Base-by-base conservation (phyloP, 2,888 invertebrate genomes). In the Heliconius aoede region DNA sequence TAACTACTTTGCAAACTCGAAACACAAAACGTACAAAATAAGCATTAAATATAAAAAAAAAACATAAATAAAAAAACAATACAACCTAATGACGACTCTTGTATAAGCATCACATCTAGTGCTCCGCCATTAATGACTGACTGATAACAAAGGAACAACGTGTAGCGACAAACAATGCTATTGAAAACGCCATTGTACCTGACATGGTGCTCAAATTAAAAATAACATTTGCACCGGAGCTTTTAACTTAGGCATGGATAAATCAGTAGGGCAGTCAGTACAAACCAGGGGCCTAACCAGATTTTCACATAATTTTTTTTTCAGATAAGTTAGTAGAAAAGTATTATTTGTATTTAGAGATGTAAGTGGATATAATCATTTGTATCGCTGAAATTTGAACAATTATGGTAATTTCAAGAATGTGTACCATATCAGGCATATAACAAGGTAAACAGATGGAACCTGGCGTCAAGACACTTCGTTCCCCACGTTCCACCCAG, bases 121-220 rank as follows among this genome's bases (percentile, higher is more conserved):
- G 51, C 69, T 55, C 30, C 55, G 51, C 55, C 30, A 69, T 69
- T 69, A 69, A 69, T n/a, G 32, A 55, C 36, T 18, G 30, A 51
- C 32, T 40, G 65, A 36, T 40, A 69, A 74, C 74, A 76, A 72
- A 60, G 76, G 76, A 46, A 46, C 58, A 60, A 24, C 36, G 60
- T 72, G 67, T 46, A 69, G 51, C 55, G 55, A 24, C 55, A 69
- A 24, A 69, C 69, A 69, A 69, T 69, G 24, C 51, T 15, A 69
- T 69, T 69, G 69, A 69, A 69, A 69, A n/a, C 30, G 15, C 55
- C 18, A 69, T 69, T 69, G 69, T 69, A 15, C 30, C 55, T 24
- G 69, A 55, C 69, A 55, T 55, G 32, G 55, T 55, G 30, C 69
- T 69, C 69, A 69, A 69, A 69, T 55, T 55, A 55, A 69, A 69